Conservation (phyloP, 2,113 vertebrate genomes). For the Thryonomys swinderianus region DNA sequence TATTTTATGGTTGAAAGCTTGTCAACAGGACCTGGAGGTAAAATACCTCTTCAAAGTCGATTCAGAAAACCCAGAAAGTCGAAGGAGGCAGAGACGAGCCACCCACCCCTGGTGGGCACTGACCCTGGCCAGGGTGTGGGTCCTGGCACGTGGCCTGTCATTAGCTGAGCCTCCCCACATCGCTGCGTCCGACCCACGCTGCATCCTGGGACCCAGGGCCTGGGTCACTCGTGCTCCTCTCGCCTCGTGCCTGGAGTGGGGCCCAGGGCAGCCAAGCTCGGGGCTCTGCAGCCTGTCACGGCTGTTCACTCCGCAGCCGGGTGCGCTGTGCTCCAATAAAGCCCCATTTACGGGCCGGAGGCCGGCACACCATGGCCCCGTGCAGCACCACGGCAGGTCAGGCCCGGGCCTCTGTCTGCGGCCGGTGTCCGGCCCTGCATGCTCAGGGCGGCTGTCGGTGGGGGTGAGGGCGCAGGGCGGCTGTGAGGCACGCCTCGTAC, state of each 20-base stretch:
- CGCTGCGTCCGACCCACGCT: too few species aligned
- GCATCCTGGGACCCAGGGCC: neutral
- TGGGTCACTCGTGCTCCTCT: neutral
- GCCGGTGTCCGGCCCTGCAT: fast-evolving
- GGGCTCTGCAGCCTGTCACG: neutral
- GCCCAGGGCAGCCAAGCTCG: neutral
- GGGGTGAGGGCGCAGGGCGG: fast-evolving
- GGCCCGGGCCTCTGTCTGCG: neutral
- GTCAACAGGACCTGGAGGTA: neutral
- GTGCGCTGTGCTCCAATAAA: neutral
- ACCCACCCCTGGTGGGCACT: neutral
- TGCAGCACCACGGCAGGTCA: fast-evolving
- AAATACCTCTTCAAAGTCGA: neutral
- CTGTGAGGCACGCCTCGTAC: neutral
- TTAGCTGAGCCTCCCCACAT: too few species aligned
- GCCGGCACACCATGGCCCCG: neutral
- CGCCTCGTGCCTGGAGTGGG: neutral
- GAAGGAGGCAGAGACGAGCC: neutral
- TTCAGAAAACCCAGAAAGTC: neutral
- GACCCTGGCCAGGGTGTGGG: neutral
- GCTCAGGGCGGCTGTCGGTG: fast-evolving
- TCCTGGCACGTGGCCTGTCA: too few species aligned
- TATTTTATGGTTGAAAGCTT: neutral
- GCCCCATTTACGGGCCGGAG: neutral
- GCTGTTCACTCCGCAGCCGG: too few species aligned